A percentile compares a stretch with the other conserved stretches of the same genome.
Evolutionary conservation across 1,140 invertebrate species (phyloP).

Genomic region (Bemisia tabaci): DNA sequence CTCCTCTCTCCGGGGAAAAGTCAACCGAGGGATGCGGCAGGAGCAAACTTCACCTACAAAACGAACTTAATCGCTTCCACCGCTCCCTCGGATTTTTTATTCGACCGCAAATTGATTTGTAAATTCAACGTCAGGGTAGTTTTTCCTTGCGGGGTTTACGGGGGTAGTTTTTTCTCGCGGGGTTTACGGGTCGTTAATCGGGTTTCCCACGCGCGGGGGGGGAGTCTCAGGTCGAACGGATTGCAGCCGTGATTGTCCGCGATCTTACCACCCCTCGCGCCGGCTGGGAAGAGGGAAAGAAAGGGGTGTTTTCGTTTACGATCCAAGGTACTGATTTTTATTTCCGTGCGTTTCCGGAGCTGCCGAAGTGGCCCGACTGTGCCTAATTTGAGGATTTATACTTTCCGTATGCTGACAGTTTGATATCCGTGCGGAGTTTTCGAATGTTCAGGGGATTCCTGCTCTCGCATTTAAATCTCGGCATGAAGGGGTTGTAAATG

Average conservation of each 20-base stretch:
- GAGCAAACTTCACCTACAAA: neutral
- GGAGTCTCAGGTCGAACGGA: neutral
- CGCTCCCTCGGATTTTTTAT: neutral
- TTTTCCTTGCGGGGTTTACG: too few relatives aligned
- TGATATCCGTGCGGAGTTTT: too few relatives aligned
- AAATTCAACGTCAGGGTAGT: too few relatives aligned
- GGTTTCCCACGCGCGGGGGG: neutral
- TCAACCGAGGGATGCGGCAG: neutral
- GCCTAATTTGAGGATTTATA: neutral
- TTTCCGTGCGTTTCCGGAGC: neutral
- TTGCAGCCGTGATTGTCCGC: neutral
- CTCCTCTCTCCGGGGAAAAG: neutral
- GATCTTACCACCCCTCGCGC: neutral
- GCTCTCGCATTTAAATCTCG: too few relatives aligned
- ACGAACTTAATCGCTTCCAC: neutral
- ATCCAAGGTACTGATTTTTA: neutral
- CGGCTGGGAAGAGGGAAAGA: neutral
- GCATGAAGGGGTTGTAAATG: too few relatives aligned
- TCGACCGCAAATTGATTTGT: neutral
- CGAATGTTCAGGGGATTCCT: too few relatives aligned
- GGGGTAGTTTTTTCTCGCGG: too few relatives aligned
- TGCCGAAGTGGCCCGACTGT: neutral
- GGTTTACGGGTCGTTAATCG: neutral
- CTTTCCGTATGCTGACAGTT: too few relatives aligned
- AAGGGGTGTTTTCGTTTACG: neutral